These are phyloP conservation scores for Hemibates koningsi DNA, from an alignment of 2,113 vertebrate species.

Conservation along the genomic window DNA sequence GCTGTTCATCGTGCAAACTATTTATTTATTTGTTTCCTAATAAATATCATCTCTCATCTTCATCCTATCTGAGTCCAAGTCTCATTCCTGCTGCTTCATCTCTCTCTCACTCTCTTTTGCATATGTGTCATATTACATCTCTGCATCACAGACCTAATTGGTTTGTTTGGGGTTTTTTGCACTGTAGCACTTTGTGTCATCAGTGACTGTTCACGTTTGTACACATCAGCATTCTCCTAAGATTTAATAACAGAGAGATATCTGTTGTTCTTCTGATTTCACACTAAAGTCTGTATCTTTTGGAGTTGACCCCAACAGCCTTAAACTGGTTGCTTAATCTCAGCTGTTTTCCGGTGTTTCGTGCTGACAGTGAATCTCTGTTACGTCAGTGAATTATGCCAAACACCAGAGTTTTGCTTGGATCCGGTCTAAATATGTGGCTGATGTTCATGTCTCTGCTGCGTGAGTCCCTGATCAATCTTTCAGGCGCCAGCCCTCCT, in stretches of 20 bases:
- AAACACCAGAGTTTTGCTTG: not conserved
- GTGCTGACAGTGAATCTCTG: not conserved
- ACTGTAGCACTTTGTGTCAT: not conserved
- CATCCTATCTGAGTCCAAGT: constrained; percentile 10
- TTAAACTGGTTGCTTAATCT: not conserved
- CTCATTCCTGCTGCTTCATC: not conserved
- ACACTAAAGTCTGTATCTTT: not conserved
- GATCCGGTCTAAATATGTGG: not conserved
- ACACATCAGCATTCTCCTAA: not conserved
- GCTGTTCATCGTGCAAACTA: not conserved
- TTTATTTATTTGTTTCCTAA: not conserved
- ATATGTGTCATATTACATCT: not conserved
- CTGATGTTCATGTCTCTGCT: constrained; percentile 25
- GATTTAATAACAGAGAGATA: not conserved
- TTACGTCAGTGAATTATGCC: not conserved
- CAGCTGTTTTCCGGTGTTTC: not conserved
- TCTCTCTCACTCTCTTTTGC: not conserved
- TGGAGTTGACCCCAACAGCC: not conserved
- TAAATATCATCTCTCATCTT: constrained; percentile 20
- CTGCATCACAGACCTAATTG: not conserved
- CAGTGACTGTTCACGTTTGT: not conserved
- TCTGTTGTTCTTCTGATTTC: not conserved
- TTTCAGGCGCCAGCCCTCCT: constrained; percentile 34
- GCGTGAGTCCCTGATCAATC: constrained; percentile 50
- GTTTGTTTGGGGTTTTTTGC: not conserved